Evolutionary conservation across 2,797 vertebrate species (phyloP).

Genomic region (Lagocephalus sceleratus): DNA sequence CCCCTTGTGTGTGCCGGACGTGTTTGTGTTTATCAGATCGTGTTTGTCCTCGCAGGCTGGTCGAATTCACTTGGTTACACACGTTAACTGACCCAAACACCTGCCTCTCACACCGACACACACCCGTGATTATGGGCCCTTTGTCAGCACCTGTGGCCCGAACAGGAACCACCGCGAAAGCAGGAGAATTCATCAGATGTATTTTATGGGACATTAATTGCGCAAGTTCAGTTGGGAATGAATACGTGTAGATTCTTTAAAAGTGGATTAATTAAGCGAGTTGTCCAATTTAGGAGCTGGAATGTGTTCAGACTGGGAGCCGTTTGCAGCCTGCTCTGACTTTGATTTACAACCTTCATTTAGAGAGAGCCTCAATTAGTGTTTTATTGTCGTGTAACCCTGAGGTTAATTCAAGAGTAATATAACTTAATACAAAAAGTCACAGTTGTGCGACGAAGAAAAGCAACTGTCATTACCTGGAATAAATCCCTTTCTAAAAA

Average conservation of each 20-base stretch:
- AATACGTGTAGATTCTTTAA: too few species aligned
- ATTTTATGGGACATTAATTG: too few species aligned
- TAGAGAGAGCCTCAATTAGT: conserved; percentile 73
- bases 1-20: conserved; percentile 39
- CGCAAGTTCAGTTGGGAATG: too few species aligned
- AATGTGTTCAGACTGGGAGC: conserved; percentile 20
- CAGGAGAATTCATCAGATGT: neutral
- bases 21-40: conserved; percentile 60
- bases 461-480: neutral
- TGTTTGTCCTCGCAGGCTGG: conserved; percentile 52
- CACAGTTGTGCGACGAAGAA: conserved; percentile 21
- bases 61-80: conserved; percentile 61
- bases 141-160: conserved; percentile 46
- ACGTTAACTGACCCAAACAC: conserved; percentile 69
- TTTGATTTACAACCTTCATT: conserved; percentile 72
- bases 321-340: conserved; percentile 30
- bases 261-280: too few species aligned
- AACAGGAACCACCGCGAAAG: conserved; percentile 19
- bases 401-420: conserved; percentile 62
- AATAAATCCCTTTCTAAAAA: too few species aligned
- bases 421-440: conserved; percentile 57
- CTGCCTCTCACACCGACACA: conserved; percentile 61
- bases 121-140: conserved; percentile 21
- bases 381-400: conserved; percentile 68
- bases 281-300: too few species aligned